Conservation (phyloP, 2,113 vertebrate genomes). For the Glaucomys volans region DNA sequence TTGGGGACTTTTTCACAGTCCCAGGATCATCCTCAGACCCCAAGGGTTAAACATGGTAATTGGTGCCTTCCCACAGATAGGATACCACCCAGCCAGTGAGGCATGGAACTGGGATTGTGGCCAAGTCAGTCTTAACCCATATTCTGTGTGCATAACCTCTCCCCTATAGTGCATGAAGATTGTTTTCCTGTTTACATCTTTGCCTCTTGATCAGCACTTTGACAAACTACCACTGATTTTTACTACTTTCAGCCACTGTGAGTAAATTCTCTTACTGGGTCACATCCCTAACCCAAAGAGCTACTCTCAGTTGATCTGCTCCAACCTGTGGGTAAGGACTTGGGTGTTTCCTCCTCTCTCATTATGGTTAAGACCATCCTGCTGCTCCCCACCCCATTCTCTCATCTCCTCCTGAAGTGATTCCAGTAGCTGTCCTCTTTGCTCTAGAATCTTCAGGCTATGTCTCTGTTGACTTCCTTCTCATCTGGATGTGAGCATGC, state of each 20-base stretch:
- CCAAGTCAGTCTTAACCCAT: background rate
- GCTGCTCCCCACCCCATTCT: background rate
- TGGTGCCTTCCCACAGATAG: rapidly evolving
- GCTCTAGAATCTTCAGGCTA: background rate
- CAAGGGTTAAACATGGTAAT: background rate
- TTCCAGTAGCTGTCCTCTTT: background rate
- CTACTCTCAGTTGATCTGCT: background rate
- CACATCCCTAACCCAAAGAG: background rate
- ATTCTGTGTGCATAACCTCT: background rate
- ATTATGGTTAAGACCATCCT: background rate
- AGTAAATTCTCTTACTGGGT: background rate
- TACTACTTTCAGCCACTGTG: background rate
- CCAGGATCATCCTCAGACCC: background rate
- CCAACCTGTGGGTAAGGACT: background rate
- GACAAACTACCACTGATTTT: background rate
- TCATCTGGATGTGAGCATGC: background rate
- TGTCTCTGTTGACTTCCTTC: background rate
- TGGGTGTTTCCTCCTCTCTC: background rate
- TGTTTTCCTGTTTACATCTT: background rate
- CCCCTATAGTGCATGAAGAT: background rate
- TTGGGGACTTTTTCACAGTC: background rate
- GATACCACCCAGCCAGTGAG: background rate
- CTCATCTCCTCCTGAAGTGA: background rate
- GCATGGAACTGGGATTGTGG: background rate
- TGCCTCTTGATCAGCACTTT: background rate